These are phyloP conservation scores for Macrostomum lignano DNA, from an alignment of 1,140 invertebrate genomes.

Conservation along the genomic window DNA sequence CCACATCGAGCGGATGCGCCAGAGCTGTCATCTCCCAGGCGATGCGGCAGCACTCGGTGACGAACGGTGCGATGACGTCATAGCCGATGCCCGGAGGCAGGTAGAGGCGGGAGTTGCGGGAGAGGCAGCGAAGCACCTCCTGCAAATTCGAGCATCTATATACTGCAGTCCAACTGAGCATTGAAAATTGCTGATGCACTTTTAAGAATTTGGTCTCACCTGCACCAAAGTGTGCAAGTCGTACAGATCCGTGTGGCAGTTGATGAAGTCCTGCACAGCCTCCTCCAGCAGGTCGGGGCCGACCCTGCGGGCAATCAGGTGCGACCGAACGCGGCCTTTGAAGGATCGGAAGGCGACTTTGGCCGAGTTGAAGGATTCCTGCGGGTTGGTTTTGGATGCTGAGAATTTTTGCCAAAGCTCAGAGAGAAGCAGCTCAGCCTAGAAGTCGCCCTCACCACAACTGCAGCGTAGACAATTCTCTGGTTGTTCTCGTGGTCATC, in stretches of 20 bases:
- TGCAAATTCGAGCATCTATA: no score
- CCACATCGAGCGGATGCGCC: no score
- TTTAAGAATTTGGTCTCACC: no score
- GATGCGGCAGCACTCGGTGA: slow-evolving; percentile 20
- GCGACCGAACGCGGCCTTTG: slow-evolving; percentile 24
- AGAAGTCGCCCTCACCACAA: slow-evolving; percentile 14
- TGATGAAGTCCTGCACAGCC: no score
- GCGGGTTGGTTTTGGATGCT: no score
- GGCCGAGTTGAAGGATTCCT: slow-evolving; percentile 24
- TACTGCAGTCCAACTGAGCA: no score
- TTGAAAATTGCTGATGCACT: no score
- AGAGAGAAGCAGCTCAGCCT: no score
- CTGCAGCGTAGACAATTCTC: slow-evolving; percentile 17
- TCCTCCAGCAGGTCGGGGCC: slow-evolving; percentile 25
- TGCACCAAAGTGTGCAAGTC: slow-evolving; percentile 20
- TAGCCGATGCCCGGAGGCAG: slow-evolving; percentile 17
- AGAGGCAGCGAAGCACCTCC: slow-evolving; percentile 22
- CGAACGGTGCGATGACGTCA: slow-evolving; percentile 20
- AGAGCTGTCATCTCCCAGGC: slow-evolving; percentile 25
- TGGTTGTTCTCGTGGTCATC: no score
- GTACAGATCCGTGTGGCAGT: slow-evolving; percentile 23
- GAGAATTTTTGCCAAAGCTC: no score
- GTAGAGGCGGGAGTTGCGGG: slow-evolving; percentile 18
- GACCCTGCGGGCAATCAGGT: slow-evolving; percentile 18
- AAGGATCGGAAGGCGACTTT: slow-evolving; percentile 23